A percentile compares a stretch with the other conserved stretches of the same genome.
phyloP scores from a whole-genome alignment of 2,113 vertebrate species.

The Sphyrna mokarran region DNA sequence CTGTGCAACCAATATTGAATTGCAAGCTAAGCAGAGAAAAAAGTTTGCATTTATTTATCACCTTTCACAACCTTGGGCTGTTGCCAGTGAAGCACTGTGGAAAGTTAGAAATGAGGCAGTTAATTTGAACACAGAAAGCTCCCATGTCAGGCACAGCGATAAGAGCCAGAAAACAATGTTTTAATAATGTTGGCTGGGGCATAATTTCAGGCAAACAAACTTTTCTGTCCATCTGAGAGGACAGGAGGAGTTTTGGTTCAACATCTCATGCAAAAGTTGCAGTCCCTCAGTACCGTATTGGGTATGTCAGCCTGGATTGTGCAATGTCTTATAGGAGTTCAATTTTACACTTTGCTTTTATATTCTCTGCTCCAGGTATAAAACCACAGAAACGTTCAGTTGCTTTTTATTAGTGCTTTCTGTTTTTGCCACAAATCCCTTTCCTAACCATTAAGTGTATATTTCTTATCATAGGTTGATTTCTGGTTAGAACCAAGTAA shows the following conservation, averaged over 20 bases:
- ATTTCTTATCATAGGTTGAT: constrained; percentile 61
- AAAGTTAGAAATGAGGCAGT: background rate
- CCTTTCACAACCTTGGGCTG: background rate
- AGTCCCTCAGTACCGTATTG: background rate
- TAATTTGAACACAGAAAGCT: background rate
- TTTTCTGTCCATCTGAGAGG: background rate
- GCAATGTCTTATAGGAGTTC: background rate
- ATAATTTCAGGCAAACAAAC: background rate
- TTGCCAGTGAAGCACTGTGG: background rate
- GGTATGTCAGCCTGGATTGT: background rate
- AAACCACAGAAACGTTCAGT: background rate
- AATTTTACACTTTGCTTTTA: background rate
- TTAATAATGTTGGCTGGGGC: background rate
- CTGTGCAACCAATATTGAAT: background rate
- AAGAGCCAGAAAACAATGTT: background rate
- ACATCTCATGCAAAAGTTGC: background rate
- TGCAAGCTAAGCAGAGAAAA: background rate
- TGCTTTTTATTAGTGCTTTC: background rate
- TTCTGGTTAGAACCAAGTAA: constrained; percentile 65
- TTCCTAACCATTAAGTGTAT: background rate
- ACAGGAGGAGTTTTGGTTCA: background rate
- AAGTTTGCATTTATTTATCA: background rate
- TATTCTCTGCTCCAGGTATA: background rate
- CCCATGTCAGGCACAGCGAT: no score
- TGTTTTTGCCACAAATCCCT: background rate